Evolutionary conservation across 2,113 vertebrate species (phyloP).

Genomic region (Thermophis baileyi): DNA sequence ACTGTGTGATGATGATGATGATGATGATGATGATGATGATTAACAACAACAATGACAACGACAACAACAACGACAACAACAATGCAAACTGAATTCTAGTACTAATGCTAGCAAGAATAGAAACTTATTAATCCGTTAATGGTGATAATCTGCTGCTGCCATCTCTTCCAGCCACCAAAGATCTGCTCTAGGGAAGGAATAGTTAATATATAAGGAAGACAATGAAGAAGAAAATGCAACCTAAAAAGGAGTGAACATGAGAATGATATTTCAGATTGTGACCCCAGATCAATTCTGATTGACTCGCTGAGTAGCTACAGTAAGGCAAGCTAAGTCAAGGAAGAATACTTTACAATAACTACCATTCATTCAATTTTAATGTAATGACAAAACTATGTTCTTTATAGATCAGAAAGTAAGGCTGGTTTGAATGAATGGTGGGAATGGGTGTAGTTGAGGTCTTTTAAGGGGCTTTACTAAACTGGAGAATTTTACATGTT

Average conservation of each 20-base stretch:
- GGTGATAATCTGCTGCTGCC: not conserved
- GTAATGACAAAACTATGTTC: not conserved
- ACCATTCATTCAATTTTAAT: not conserved
- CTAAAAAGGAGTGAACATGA: not conserved
- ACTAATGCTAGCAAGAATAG: not conserved
- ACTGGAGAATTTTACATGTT: not conserved
- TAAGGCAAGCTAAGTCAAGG: not conserved
- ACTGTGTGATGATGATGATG: no score
- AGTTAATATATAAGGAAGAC: not conserved
- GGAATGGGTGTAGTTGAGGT: not conserved
- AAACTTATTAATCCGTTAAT: not conserved
- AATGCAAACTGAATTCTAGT: not conserved
- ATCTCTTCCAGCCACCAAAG: not conserved
- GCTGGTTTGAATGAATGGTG: not conserved
- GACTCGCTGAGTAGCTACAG: not conserved
- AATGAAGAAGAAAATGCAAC: not conserved
- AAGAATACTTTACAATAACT: not conserved
- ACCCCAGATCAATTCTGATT: not conserved
- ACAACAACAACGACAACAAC: no score
- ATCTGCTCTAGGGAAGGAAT: not conserved
- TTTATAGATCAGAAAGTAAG: not conserved
- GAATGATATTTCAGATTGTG: not conserved
- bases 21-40: no score
- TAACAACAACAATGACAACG: no score
- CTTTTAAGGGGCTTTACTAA: not conserved